A percentile compares a stretch with the other conserved stretches of the same genome.
These are phyloP conservation scores for Sebastes matsubarae DNA, from an alignment of 2,797 vertebrate genomes.

Conservation along the genomic window DNA sequence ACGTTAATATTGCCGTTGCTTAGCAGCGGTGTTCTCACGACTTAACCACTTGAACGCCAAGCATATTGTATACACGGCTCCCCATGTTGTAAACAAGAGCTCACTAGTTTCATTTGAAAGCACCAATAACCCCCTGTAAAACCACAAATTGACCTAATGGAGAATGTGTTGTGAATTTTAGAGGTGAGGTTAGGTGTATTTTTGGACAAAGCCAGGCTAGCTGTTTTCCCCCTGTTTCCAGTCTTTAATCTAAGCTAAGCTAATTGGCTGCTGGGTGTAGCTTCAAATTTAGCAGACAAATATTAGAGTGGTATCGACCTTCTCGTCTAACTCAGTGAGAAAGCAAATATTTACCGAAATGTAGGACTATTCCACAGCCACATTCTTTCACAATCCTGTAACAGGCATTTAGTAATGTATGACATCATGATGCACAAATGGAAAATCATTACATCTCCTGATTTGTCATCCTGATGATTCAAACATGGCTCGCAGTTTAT, in stretches of 20 bases:
- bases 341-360: neutral
- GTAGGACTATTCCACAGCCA: too few relatives aligned
- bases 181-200: neutral
- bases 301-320: neutral
- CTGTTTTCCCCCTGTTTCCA: neutral
- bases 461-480: slow-evolving; percentile 7
- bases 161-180: neutral
- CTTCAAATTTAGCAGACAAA: neutral
- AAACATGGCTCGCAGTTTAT: slow-evolving; percentile 2
- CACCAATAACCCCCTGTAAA: neutral
- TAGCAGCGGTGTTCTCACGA: too few relatives aligned
- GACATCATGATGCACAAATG: slow-evolving; percentile 1
- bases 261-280: neutral
- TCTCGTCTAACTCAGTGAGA: neutral
- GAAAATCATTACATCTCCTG: slow-evolving; percentile 1
- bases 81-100: fast-evolving
- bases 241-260: neutral
- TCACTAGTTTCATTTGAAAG: too few relatives aligned
- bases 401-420: neutral
- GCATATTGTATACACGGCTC: too few relatives aligned
- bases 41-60: too few relatives aligned
- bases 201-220: neutral
- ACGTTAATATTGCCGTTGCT: too few relatives aligned
- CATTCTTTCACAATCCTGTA: neutral
- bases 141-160: neutral